Evolutionary conservation across 1,140 invertebrate genomes (phyloP).

Genomic region (Drosophila equinoxialis): DNA sequence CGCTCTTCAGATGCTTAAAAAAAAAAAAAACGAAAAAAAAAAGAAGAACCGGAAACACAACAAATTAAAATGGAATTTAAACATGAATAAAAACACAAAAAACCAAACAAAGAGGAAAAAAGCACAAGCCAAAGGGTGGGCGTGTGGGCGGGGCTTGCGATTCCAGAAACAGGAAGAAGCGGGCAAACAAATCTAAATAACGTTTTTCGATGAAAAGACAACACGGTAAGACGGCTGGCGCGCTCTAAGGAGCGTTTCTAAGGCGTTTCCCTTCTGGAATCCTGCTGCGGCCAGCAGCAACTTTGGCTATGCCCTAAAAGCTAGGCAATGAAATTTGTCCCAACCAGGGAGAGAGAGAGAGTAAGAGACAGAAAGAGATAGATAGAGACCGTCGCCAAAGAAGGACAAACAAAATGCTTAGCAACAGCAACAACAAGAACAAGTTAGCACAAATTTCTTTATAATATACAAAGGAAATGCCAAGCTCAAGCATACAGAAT

Average conservation of each 20-base stretch:
- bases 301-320: constrained; percentile 47
- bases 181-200: background rate
- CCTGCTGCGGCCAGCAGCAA: constrained; percentile 30
- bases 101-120: constrained; percentile 1
- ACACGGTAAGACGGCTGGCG: constrained; percentile 38
- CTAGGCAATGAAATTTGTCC: constrained; percentile 53
- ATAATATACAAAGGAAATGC: constrained; percentile 80
- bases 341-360: constrained; percentile 25
- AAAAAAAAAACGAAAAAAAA: constrained; percentile 22
- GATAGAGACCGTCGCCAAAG: constrained; percentile 15
- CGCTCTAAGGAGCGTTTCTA: constrained; percentile 12
- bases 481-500: constrained; percentile 52
- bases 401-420: constrained; percentile 42
- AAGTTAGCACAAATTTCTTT: constrained; percentile 70
- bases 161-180: constrained; percentile 11
- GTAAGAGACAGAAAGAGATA: constrained; percentile 25
- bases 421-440: constrained; percentile 33
- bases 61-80: constrained; percentile 78
- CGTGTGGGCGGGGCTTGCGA: constrained; percentile 25
- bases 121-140: constrained; percentile 7
- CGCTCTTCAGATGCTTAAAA: constrained; percentile 48
- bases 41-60: constrained; percentile 54
- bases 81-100: constrained; percentile 26
- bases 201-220: background rate
- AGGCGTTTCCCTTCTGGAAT: constrained; percentile 10